Percentiles rank a stretch among this genome's conserved stretches.
Conservation (phyloP, 2,113 vertebrate genomes). For the Cyprinodon tularosa region DNA sequence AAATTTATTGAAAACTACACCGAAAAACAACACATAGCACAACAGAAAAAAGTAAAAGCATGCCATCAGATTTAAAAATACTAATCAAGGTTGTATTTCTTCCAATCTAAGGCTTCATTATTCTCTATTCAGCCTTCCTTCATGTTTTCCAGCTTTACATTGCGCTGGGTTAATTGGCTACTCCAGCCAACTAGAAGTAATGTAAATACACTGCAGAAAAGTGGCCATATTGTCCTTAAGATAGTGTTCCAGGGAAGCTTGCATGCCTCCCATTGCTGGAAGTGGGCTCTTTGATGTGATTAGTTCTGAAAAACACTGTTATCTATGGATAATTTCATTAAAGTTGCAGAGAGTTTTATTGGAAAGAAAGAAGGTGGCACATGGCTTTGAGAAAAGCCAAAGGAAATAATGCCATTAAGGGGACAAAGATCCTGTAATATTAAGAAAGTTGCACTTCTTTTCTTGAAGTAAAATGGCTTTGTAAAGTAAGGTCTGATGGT, state of each 20-base stretch:
- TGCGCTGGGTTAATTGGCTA: constrained; percentile 68
- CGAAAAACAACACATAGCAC: constrained; percentile 19
- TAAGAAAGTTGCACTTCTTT: constrained; percentile 14
- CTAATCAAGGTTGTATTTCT: background rate
- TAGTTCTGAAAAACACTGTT: constrained; percentile 82
- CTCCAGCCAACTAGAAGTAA: constrained; percentile 68
- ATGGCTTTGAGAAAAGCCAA: constrained; percentile 41
- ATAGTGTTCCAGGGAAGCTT: constrained; percentile 70
- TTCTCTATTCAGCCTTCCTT: background rate
- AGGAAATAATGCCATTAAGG: constrained; percentile 41
- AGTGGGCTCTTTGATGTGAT: constrained; percentile 84
- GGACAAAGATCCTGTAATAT: constrained; percentile 29
- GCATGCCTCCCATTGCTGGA: constrained; percentile 73
- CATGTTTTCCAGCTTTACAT: constrained; percentile 32
- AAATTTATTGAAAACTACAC: constrained; percentile 31
- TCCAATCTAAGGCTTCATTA: background rate
- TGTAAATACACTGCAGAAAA: constrained; percentile 74
- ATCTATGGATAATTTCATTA: constrained; percentile 88
- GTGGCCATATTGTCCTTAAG: constrained; percentile 64
- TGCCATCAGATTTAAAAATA: background rate
- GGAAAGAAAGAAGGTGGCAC: constrained; percentile 38
- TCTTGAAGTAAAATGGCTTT: constrained; percentile 5
- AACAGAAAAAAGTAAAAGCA: constrained; percentile 20
- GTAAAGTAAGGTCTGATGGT: background rate
- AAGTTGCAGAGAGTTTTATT: constrained; percentile 73